These are phyloP conservation scores for Ichneumoninae sp. DNA, from an alignment of 2,888 invertebrate genomes.

Conservation along the genomic window DNA sequence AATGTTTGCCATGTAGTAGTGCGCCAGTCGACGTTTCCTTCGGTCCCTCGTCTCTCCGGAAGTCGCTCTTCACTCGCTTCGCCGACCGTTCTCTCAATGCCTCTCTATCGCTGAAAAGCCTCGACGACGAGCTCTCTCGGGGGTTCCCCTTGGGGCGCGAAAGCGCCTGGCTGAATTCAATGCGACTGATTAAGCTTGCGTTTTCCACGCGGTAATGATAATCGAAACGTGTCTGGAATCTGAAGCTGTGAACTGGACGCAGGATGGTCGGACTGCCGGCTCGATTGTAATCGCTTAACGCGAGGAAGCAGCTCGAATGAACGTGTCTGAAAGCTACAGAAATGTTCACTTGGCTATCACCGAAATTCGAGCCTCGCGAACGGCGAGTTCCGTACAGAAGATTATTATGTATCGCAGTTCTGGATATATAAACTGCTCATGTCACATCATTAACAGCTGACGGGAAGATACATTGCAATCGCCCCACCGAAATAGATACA, in stretches of 20 bases:
- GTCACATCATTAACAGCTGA: neutral
- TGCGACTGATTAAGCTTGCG: slow-evolving; percentile 48
- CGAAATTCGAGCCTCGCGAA: neutral
- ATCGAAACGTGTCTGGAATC: slow-evolving; percentile 61
- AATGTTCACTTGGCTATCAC: neutral
- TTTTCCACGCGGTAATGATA: slow-evolving; percentile 51
- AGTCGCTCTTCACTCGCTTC: slow-evolving; percentile 25
- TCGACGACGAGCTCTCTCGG: neutral
- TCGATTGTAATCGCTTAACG: slow-evolving; percentile 5
- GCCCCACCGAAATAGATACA: neutral
- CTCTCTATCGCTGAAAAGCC: slow-evolving; percentile 24
- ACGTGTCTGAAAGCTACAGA: neutral
- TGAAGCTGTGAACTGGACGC: slow-evolving; percentile 17
- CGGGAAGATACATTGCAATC: neutral
- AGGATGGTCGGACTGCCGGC: neutral
- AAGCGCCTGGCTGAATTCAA: slow-evolving; percentile 38
- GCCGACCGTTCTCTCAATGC: neutral
- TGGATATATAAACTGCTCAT: neutral
- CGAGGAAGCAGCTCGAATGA: neutral
- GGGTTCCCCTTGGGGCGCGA: slow-evolving; percentile 13
- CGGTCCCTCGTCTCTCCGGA: slow-evolving; percentile 22
- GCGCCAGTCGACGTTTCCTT: slow-evolving; percentile 31
- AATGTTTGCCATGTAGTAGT: neutral
- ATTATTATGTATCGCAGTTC: neutral
- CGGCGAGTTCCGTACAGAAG: neutral